A percentile compares a stretch with the other conserved stretches of the same genome.
phyloP scores from a whole-genome alignment of 2,797 vertebrate species.

The Podargus strigoides region DNA sequence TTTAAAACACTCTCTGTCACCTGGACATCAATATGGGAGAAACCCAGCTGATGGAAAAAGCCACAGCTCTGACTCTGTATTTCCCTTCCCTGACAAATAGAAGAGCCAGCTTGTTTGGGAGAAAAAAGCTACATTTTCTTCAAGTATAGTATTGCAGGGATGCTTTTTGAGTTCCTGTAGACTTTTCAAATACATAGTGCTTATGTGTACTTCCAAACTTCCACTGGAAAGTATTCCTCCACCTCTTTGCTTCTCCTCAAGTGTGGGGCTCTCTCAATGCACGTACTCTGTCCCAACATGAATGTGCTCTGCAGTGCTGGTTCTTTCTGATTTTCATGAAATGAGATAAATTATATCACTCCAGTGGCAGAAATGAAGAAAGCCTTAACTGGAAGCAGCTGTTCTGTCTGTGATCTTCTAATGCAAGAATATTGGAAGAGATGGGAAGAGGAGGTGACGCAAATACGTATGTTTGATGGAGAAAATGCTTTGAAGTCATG shows the following conservation, averaged over 20 bases:
- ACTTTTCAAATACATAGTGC: neutral
- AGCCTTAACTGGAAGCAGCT: slow-evolving; percentile 34
- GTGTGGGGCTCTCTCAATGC: neutral
- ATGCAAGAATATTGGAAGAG: slow-evolving; percentile 33
- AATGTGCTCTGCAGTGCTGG: neutral
- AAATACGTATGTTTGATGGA: slow-evolving; percentile 13
- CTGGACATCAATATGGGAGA: neutral
- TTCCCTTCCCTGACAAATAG: neutral
- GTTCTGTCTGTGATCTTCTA: slow-evolving; percentile 35
- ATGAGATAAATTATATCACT: neutral
- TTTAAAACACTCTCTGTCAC: neutral
- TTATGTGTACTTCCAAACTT: neutral
- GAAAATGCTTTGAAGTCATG: slow-evolving; percentile 60
- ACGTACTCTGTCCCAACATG: fast-evolving
- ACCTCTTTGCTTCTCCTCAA: neutral
- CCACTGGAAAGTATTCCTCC: neutral
- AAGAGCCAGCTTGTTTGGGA: neutral
- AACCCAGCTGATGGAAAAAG: neutral
- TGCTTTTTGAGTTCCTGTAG: neutral
- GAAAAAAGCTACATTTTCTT: neutral
- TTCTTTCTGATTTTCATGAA: neutral
- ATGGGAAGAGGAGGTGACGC: neutral
- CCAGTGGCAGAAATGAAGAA: neutral
- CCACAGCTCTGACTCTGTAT: neutral
- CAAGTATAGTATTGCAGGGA: neutral